These are phyloP conservation scores for Lytechinus pictus DNA, from an alignment of 35 echinoderm and acorn worm species.

Conservation along the genomic window DNA sequence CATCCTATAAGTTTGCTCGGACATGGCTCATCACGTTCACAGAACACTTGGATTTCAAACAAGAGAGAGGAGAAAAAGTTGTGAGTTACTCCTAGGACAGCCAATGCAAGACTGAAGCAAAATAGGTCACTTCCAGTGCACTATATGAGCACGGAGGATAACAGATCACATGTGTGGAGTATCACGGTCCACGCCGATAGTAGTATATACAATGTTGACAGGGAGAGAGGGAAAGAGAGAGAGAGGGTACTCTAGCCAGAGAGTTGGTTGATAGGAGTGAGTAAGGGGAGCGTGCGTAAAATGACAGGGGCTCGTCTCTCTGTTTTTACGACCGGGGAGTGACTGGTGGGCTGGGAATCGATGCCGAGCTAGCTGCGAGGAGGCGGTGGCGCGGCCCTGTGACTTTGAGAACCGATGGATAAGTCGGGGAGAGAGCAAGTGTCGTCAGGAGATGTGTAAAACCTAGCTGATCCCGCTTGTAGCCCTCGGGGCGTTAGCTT, in stretches of 20 bases:
- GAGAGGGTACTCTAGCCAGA: background rate
- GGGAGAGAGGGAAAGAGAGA: background rate
- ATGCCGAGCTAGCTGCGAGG: background rate
- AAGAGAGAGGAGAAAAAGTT: constrained; percentile 35
- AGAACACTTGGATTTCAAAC: background rate
- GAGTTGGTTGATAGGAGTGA: background rate
- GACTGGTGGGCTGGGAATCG: constrained; percentile 7
- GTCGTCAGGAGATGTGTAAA: constrained; percentile 7
- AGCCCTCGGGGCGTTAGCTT: background rate
- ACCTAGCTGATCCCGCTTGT: background rate
- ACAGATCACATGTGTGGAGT: background rate
- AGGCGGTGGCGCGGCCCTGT: background rate
- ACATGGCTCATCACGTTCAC: background rate
- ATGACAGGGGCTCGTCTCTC: constrained; percentile 2
- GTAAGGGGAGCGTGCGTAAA: background rate
- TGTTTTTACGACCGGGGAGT: background rate
- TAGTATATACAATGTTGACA: background rate
- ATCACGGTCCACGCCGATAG: background rate
- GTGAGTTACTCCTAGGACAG: constrained; percentile 3
- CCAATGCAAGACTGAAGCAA: background rate
- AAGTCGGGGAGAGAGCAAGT: background rate
- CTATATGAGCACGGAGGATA: constrained; percentile 26
- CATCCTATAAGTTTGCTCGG: background rate
- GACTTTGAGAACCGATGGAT: constrained; percentile 29
- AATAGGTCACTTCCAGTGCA: constrained; percentile 19